Percentiles rank a stretch among this genome's conserved stretches.
Conservation (phyloP, 2,888 invertebrate species). For the Unio delphinus region DNA sequence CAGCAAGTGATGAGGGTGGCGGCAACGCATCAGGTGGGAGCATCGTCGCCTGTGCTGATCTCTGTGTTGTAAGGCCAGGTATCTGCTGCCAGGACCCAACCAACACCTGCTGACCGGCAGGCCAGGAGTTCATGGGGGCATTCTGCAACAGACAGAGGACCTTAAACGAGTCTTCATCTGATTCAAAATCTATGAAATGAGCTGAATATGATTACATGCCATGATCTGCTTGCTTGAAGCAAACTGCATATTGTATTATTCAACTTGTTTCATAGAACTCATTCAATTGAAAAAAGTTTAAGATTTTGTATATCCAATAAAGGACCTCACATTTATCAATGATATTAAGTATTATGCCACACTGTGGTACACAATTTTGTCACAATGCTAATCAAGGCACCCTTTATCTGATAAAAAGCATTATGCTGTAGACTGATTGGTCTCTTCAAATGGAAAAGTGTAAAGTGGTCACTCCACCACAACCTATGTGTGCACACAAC, state of each 20-base stretch:
- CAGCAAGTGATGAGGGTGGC: slow-evolving; percentile 63
- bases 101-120: slow-evolving; percentile 82
- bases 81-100: slow-evolving; percentile 86
- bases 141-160: slow-evolving; percentile 71
- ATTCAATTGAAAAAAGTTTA: neutral
- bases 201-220: neutral
- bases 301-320: too few relatives aligned
- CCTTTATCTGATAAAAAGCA: too few relatives aligned
- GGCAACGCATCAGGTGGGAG: slow-evolving; percentile 61
- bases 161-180: neutral
- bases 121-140: slow-evolving; percentile 82
- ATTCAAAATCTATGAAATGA: slow-evolving; percentile 1
- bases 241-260: slow-evolving; percentile 3
- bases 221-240: slow-evolving; percentile 1
- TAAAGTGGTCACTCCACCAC: too few relatives aligned
- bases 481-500: too few relatives aligned
- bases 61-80: slow-evolving; percentile 66
- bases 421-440: too few relatives aligned
- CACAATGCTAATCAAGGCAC: too few relatives aligned
- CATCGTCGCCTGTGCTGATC: slow-evolving; percentile 50
- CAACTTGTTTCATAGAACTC: neutral
- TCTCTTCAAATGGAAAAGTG: too few relatives aligned
- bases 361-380: too few relatives aligned
- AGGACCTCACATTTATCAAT: too few relatives aligned
- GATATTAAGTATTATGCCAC: too few relatives aligned